Evolutionary conservation across 2,113 vertebrate genomes (phyloP).

Genomic region (Nycticebus coucang): DNA sequence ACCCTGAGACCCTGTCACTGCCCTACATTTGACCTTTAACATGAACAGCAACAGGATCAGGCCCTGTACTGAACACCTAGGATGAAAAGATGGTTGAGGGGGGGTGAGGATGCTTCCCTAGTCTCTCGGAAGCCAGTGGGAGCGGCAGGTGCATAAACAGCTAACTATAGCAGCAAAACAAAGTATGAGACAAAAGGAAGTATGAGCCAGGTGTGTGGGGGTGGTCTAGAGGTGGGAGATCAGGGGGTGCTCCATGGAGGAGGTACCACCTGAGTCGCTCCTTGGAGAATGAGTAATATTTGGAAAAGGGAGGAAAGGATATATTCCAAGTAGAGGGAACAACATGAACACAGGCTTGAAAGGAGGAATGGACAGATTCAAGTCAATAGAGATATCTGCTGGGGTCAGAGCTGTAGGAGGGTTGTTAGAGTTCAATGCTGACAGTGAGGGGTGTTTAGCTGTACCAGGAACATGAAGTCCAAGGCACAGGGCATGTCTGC

Average conservation of each 20-base stretch:
- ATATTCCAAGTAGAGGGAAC: not conserved
- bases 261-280: not conserved
- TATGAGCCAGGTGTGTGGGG: not conserved
- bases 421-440: rapidly evolving
- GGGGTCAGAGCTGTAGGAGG: not conserved
- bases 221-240: not conserved
- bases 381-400: not conserved
- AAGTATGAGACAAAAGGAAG: not conserved
- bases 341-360: not conserved
- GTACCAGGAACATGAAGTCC: not conserved
- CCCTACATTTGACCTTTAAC: not conserved
- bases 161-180: conserved; percentile 9
- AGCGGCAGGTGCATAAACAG: not conserved
- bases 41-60: not conserved
- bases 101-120: not conserved
- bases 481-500: not conserved
- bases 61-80: not conserved
- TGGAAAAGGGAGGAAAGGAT: not conserved
- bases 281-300: not conserved
- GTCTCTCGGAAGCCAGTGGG: not conserved
- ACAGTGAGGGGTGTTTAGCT: not conserved
- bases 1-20: not conserved
- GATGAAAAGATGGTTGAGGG: not conserved
- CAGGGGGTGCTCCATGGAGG: not conserved
- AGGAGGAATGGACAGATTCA: not conserved